Evolutionary conservation across 1,140 invertebrate species (phyloP).

Genomic region (Bombus polaris): DNA sequence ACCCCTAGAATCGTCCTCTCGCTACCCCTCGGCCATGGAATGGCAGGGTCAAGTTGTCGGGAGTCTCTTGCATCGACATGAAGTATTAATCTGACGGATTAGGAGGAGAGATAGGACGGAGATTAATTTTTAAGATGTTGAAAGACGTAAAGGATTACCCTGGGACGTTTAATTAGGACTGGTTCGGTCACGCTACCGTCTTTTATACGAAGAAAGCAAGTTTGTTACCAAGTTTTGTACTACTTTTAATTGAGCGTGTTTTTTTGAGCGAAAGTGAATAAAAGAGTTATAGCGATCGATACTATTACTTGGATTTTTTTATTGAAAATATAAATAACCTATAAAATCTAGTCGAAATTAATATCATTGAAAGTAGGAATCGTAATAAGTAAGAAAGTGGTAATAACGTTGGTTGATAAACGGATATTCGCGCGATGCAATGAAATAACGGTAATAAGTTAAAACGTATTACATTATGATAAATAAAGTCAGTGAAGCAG

Average conservation of each 20-base stretch:
- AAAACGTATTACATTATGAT: background rate
- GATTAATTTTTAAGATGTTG: conserved; percentile 73
- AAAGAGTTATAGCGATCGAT: background rate
- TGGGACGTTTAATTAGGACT: conserved; percentile 54
- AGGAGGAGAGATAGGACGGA: conserved; percentile 70
- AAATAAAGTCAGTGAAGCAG: background rate
- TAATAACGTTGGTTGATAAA: background rate
- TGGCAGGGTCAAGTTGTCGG: conserved; percentile 70
- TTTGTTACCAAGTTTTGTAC: background rate
- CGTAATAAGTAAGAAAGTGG: too few species aligned
- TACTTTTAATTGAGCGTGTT: background rate
- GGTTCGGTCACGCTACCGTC: conserved; percentile 54
- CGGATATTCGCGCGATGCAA: background rate
- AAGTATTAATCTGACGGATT: conserved; percentile 75
- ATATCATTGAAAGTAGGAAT: conserved; percentile 9
- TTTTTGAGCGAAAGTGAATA: background rate
- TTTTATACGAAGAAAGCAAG: background rate
- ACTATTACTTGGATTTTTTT: conserved; percentile 7
- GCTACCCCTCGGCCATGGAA: conserved; percentile 42
- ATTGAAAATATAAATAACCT: conserved; percentile 46
- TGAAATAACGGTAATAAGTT: background rate
- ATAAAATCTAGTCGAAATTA: background rate
- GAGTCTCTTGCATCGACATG: conserved; percentile 51
- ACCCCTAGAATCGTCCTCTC: conserved; percentile 43
- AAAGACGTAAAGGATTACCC: conserved; percentile 65